Conservation (phyloP, 2,113 vertebrate genomes). For the Oryctolagus cuniculus region mOryCun1.1 NC_091436.1:84342501-84343000, state of each 20-base stretch:
- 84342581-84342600: neutral
- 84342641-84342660: conserved; percentile 23
- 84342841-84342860: neutral
- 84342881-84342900: neutral
- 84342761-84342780: conserved; percentile 16
- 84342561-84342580: neutral
- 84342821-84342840: neutral
- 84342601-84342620: neutral
- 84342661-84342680: neutral
- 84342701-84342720: neutral
- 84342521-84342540: neutral
- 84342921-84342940: neutral
- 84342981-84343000: too few relatives aligned
- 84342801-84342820: neutral
- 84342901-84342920: conserved; percentile 17
- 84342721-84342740: neutral
- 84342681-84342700: conserved; percentile 5
- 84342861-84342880: neutral
- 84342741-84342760: neutral
- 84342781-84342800: neutral
- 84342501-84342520: neutral
- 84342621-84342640: conserved; percentile 35
- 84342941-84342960: neutral
- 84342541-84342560: neutral
- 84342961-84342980: neutral